Evolutionary conservation across 2,888 invertebrate genomes (phyloP).

Genomic region (Lasioglossum zephyrum): DNA sequence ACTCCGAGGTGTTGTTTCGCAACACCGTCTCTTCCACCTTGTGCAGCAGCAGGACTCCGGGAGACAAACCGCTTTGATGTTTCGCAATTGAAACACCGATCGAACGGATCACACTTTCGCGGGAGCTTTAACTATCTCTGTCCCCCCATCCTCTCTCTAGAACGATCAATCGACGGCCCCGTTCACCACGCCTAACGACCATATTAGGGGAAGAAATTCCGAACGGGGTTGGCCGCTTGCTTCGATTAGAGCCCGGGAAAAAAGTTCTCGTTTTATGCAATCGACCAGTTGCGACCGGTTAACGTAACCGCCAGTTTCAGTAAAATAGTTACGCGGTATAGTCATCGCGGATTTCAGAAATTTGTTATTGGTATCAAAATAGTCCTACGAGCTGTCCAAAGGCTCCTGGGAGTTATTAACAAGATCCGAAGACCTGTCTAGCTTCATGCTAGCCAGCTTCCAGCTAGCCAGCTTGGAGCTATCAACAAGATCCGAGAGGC

Average conservation of each 20-base stretch:
- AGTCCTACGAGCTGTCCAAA: too few species aligned
- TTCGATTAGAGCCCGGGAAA: conserved; percentile 42
- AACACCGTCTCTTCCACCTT: not conserved
- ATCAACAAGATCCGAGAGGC: not conserved
- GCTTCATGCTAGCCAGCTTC: not conserved
- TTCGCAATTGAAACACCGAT: conserved; percentile 81
- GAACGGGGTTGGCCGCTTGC: conserved; percentile 43
- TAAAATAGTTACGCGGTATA: too few species aligned
- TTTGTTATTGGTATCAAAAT: too few species aligned
- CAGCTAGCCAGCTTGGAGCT: not conserved
- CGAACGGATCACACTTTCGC: conserved; percentile 77
- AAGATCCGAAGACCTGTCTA: not conserved
- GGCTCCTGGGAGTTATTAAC: not conserved
- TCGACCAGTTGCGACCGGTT: conserved; percentile 38
- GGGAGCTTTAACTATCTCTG: conserved; percentile 24
- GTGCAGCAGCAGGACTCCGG: conserved; percentile 1
- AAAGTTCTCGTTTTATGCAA: conserved; percentile 72
- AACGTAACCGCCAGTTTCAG: conserved; percentile 57
- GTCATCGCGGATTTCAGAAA: too few species aligned
- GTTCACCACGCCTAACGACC: conserved; percentile 65
- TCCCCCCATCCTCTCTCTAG: conserved; percentile 54
- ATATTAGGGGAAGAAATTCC: conserved; percentile 80
- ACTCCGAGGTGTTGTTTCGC: conserved; percentile 1
- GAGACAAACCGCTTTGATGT: conserved; percentile 66
- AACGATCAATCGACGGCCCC: conserved; percentile 32